phyloP scores from a whole-genome alignment of 2,797 vertebrate genomes.

The Cynopterus sphinx region DNA sequence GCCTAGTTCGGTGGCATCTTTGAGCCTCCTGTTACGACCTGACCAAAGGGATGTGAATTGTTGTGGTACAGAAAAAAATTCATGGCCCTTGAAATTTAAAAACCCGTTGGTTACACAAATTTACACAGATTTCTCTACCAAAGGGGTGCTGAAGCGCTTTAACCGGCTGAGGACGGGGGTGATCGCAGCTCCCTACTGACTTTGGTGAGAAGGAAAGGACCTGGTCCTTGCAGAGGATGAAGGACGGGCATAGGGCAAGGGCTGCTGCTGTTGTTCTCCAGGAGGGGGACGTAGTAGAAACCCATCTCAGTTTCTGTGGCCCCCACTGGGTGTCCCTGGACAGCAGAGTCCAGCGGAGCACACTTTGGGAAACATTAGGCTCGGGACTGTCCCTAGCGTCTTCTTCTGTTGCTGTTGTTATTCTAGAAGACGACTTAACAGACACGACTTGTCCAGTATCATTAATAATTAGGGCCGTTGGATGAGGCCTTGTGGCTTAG shows the following conservation, averaged over 20 bases:
- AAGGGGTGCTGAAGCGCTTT: neutral
- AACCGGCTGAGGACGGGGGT: neutral
- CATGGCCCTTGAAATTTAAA: too few species aligned
- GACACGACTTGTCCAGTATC: neutral
- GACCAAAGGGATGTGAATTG: neutral
- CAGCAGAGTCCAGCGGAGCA: fast-evolving
- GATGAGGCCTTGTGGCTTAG: fast-evolving
- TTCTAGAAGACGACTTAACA: neutral
- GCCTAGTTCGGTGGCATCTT: neutral
- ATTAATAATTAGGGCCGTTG: fast-evolving
- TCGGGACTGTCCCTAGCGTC: neutral
- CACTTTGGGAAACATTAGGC: fast-evolving
- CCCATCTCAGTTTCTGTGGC: neutral
- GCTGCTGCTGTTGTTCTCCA: neutral
- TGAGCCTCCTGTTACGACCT: neutral
- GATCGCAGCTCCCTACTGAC: neutral
- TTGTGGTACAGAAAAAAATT: neutral
- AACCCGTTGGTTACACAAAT: neutral
- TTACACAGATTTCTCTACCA: neutral
- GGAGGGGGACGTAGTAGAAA: too few species aligned
- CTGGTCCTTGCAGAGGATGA: too few species aligned
- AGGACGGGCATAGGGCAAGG: neutral
- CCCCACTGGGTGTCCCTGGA: neutral
- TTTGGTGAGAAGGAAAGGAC: neutral
- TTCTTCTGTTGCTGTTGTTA: neutral